phyloP scores from a whole-genome alignment of 2,797 vertebrate species.

The Syngnathus acus region DNA sequence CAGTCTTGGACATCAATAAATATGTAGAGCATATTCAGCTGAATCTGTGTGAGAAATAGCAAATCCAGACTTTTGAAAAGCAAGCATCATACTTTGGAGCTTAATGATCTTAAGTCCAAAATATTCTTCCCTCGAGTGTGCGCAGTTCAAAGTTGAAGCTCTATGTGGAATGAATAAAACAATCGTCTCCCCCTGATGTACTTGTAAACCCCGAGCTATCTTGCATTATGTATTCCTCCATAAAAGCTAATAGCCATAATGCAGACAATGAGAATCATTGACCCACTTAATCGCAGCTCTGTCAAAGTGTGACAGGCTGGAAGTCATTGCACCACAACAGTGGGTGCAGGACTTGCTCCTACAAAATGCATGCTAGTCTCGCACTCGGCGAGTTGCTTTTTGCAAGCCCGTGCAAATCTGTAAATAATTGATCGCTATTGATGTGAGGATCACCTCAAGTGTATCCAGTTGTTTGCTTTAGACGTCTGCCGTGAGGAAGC shows the following conservation, averaged over 20 bases:
- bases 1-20: background rate
- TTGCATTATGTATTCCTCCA: slow-evolving; percentile 34
- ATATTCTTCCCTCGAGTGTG: background rate
- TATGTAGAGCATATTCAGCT: background rate
- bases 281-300: slow-evolving; percentile 47
- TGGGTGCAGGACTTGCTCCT: slow-evolving; percentile 30
- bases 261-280: slow-evolving; percentile 48
- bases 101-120: background rate
- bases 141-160: slow-evolving; percentile 7
- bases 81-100: too few species aligned
- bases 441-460: slow-evolving; percentile 44
- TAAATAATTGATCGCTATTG: slow-evolving; percentile 62
- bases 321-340: slow-evolving; percentile 30
- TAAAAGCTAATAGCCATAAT: slow-evolving; percentile 44
- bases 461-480: slow-evolving; percentile 50
- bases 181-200: slow-evolving; percentile 17
- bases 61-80: background rate
- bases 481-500: slow-evolving; percentile 31
- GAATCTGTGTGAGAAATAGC: background rate
- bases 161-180: slow-evolving; percentile 45
- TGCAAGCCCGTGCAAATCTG: slow-evolving; percentile 40
- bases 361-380: slow-evolving; percentile 57
- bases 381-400: slow-evolving; percentile 47
- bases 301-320: slow-evolving; percentile 31
- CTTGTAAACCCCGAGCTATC: slow-evolving; percentile 25